Evolutionary conservation across 2,113 vertebrate genomes (phyloP).

Genomic region (Pomatostomus ruficeps): DNA sequence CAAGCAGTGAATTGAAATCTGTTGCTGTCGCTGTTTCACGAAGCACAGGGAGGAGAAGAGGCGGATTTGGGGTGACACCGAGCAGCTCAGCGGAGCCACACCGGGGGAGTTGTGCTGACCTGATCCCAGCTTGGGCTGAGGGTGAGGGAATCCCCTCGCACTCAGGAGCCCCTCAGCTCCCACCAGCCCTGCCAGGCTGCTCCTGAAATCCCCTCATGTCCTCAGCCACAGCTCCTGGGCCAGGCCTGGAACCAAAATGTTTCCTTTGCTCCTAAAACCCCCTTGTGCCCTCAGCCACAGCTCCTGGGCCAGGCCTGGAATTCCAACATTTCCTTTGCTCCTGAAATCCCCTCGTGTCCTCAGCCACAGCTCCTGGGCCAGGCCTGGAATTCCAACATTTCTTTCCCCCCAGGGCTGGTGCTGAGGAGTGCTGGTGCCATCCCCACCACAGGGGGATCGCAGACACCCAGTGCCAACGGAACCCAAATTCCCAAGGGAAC

Average conservation of each 20-base stretch:
- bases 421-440: neutral
- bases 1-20: too few species aligned
- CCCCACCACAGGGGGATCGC: neutral
- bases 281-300: too few species aligned
- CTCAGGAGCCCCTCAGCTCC: neutral
- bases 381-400: neutral
- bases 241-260: too few species aligned
- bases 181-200: neutral
- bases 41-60: neutral
- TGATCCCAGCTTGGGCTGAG: neutral
- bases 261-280: too few species aligned
- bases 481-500: neutral
- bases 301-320: too few species aligned
- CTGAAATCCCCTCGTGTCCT: rapidly evolving
- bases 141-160: neutral
- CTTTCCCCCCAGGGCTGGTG: neutral
- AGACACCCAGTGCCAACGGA: neutral
- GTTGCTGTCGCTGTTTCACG: neutral
- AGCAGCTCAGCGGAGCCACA: neutral
- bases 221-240: too few species aligned
- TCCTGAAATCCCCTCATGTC: too few species aligned
- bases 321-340: too few species aligned
- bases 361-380: neutral
- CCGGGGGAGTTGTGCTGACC: neutral
- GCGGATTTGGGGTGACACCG: neutral